phyloP scores from a whole-genome alignment of 2,113 vertebrate genomes.

The Macquaria ambigua region DNA sequence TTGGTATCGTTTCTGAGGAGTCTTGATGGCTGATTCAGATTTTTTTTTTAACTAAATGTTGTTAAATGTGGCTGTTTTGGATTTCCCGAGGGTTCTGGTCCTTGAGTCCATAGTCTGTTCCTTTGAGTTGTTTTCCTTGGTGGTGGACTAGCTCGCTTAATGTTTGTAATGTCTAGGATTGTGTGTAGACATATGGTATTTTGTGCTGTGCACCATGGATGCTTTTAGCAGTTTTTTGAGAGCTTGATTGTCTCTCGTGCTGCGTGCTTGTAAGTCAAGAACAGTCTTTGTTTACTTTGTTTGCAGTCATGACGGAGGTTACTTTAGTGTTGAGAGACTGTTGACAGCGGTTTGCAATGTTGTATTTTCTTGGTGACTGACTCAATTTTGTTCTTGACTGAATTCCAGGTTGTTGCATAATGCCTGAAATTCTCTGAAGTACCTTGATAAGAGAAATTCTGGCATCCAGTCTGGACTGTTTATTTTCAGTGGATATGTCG shows the following conservation, averaged over 20 bases:
- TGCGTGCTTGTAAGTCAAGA: not conserved
- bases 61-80: not conserved
- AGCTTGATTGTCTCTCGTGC: not conserved
- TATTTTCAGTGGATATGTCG: not conserved
- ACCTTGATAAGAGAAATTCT: not conserved
- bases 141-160: not conserved
- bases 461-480: not conserved
- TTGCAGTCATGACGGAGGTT: not conserved
- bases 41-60: not conserved
- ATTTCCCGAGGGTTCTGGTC: too few relatives aligned
- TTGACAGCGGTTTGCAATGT: not conserved
- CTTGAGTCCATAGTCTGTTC: too few relatives aligned
- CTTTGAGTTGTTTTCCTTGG: not conserved
- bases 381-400: not conserved
- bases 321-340: not conserved
- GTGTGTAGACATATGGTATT: not conserved
- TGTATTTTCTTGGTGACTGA: not conserved
- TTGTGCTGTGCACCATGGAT: too few relatives aligned
- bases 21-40: not conserved
- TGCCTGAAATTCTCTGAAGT: not conserved
- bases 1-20: not conserved
- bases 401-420: not conserved
- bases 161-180: not conserved
- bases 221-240: not conserved
- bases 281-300: not conserved